A percentile compares a stretch with the other conserved stretches of the same genome.
Evolutionary conservation across 2,797 vertebrate genomes (phyloP).

Genomic region (Neopelma chrysocephalum): DNA sequence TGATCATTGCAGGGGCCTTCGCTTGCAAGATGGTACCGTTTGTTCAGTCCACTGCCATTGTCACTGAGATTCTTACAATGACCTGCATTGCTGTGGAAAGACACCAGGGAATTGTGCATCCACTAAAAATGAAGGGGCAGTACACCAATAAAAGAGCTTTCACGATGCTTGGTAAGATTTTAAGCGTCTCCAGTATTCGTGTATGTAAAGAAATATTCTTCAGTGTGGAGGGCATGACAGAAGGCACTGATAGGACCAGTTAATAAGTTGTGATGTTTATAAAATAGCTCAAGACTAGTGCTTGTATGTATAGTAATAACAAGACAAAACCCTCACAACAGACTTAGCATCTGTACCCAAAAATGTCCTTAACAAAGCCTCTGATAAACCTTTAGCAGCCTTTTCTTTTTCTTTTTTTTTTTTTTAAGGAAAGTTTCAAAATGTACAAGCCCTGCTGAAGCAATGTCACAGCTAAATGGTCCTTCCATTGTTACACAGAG

Average conservation of each 20-base stretch:
- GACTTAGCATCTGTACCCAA: neutral
- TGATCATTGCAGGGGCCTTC: constrained; percentile 71
- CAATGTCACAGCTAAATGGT: neutral
- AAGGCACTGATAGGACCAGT: neutral
- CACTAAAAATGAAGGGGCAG: constrained; percentile 79
- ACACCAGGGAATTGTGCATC: constrained; percentile 79
- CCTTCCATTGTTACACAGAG: neutral
- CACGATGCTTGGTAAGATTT: constrained; percentile 73
- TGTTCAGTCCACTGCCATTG: constrained; percentile 77
- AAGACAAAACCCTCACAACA: neutral
- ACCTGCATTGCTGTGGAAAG: constrained; percentile 80
- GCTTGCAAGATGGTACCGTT: constrained; percentile 81
- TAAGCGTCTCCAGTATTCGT: fast-evolving
- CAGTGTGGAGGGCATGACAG: neutral
- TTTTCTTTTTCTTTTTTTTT: neutral
- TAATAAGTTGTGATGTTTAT: neutral
- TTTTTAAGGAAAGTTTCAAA: neutral
- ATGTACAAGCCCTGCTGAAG: neutral
- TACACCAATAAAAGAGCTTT: constrained; percentile 79
- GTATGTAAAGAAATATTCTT: neutral
- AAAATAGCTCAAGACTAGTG: neutral
- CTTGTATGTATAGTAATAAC: neutral
- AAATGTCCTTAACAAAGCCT: neutral
- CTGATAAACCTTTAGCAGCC: neutral
- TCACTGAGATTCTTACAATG: constrained; percentile 82